phyloP scores from a whole-genome alignment of 2,797 vertebrate genomes.

The Taeniopygia guttata region DNA sequence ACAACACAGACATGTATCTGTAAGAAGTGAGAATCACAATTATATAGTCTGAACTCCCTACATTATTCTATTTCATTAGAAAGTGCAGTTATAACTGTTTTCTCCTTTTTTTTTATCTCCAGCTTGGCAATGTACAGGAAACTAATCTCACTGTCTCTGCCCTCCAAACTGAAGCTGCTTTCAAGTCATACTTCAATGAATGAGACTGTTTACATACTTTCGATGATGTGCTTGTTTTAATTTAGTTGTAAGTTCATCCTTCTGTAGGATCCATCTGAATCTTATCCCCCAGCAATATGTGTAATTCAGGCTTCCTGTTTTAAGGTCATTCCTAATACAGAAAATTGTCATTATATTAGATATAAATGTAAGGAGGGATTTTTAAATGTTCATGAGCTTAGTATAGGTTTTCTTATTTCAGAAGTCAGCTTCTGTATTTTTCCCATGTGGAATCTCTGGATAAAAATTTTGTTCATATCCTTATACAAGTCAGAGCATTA shows the following conservation, averaged over 20 bases:
- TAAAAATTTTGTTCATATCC: not conserved
- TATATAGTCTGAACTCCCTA: not conserved
- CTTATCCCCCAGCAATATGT: not conserved
- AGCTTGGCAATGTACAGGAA: not conserved
- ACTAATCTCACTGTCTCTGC: not conserved
- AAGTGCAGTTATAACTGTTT: not conserved
- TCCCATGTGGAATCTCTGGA: not conserved
- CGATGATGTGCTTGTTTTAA: slow-evolving; percentile 47
- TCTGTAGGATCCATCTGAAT: slow-evolving; percentile 6
- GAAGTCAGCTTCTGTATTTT: not conserved
- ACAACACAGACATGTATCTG: not conserved
- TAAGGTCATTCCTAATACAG: not conserved
- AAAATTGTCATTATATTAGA: not conserved
- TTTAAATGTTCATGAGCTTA: not conserved
- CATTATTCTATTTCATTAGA: not conserved
- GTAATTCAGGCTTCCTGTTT: not conserved
- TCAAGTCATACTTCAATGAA: not conserved
- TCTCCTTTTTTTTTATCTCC: not conserved
- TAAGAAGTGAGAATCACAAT: not conserved
- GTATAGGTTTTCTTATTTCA: not conserved
- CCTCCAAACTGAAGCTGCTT: not conserved
- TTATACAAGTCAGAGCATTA: not conserved
- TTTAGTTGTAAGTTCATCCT: slow-evolving; percentile 15
- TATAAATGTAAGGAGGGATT: not conserved
- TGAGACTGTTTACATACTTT: slow-evolving; percentile 6